phyloP scores from a whole-genome alignment of 1,140 invertebrate genomes.

The Agrilus planipennis region DNA sequence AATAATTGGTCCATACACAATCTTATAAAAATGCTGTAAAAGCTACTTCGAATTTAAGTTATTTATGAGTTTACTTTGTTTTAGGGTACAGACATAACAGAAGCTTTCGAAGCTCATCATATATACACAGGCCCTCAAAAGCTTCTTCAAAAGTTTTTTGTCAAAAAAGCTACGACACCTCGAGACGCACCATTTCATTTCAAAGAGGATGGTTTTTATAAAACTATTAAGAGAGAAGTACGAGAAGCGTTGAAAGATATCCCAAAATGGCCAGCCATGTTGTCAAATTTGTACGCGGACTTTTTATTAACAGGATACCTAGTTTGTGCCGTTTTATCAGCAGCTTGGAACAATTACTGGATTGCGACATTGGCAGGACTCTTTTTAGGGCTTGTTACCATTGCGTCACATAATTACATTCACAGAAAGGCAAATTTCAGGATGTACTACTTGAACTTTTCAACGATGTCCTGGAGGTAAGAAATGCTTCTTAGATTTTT shows the following conservation, averaged over 20 bases:
- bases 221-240: conserved; percentile 45
- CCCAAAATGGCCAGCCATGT: conserved; percentile 24
- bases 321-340: conserved; percentile 39
- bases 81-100: conserved; percentile 57
- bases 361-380: conserved; percentile 38
- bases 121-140: conserved; percentile 35
- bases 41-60: too few species aligned
- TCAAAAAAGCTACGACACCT: conserved; percentile 38
- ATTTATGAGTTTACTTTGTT: conserved; percentile 7
- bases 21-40: too few species aligned
- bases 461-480: conserved; percentile 47
- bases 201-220: conserved; percentile 51
- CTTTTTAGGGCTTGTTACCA: conserved; percentile 41
- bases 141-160: conserved; percentile 46
- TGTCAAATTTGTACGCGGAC: conserved; percentile 42
- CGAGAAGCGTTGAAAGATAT: conserved; percentile 20
- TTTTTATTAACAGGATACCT: conserved; percentile 39
- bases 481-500: conserved; percentile 3
- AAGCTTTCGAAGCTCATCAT: conserved; percentile 54
- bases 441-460: conserved; percentile 68
- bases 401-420: conserved; percentile 67
- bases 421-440: conserved; percentile 68
- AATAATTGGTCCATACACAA: too few species aligned
- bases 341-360: conserved; percentile 34
- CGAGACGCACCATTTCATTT: conserved; percentile 51